These are phyloP conservation scores for Harpagoxenus sublaevis DNA, from an alignment of 2,888 invertebrate genomes.

Conservation along the genomic window DNA sequence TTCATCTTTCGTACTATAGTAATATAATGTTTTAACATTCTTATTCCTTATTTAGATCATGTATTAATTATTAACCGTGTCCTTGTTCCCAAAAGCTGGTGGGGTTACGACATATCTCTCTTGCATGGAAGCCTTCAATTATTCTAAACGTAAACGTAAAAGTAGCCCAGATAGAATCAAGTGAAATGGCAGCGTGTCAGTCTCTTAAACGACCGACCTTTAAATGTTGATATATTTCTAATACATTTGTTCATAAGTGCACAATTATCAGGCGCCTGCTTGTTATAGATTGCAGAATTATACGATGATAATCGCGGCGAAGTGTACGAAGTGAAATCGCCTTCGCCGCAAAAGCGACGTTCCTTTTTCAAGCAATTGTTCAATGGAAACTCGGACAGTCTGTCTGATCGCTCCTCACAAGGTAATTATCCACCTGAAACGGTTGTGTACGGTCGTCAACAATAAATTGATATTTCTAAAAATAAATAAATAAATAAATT, in stretches of 20 bases:
- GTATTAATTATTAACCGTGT: too few relatives aligned
- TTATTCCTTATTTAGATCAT: too few relatives aligned
- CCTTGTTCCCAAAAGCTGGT: too few relatives aligned
- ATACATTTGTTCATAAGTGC: background rate
- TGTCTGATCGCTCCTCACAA: conserved; percentile 79
- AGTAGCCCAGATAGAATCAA: background rate
- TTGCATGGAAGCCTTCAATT: background rate
- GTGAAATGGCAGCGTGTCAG: background rate
- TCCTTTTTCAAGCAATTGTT: conserved; percentile 82
- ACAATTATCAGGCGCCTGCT: background rate
- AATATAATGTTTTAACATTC: too few relatives aligned
- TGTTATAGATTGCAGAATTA: conserved; percentile 77
- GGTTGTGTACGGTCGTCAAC: background rate
- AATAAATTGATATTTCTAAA: background rate
- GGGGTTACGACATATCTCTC: too few relatives aligned
- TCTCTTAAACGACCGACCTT: background rate
- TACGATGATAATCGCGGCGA: conserved; percentile 82
- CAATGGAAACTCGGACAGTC: conserved; percentile 67
- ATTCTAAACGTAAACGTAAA: background rate
- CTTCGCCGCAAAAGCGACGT: conserved; percentile 77
- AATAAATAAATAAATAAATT: too few relatives aligned
- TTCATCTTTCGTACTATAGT: too few relatives aligned
- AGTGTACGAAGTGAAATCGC: conserved; percentile 77
- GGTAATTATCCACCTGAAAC: conserved; percentile 69
- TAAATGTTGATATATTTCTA: background rate